A percentile compares a stretch with the other conserved stretches of the same genome.
phyloP scores from a whole-genome alignment of 2,797 vertebrate genomes.

The Muscicapa comitata region DNA sequence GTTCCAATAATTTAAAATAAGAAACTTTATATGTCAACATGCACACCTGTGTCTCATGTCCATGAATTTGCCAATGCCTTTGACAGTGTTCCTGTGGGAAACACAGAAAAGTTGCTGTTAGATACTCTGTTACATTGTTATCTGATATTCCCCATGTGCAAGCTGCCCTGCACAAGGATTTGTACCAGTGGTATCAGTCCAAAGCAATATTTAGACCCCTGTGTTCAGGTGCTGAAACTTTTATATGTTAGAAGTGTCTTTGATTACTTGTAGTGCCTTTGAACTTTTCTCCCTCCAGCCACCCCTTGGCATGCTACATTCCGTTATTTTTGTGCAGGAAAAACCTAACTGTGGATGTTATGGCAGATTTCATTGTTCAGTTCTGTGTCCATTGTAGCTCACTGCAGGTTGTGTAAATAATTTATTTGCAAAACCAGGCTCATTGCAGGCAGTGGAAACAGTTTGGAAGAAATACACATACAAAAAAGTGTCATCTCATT shows the following conservation, averaged over 20 bases:
- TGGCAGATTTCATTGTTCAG: rapidly evolving
- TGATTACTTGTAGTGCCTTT: not conserved
- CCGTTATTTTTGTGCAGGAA: not conserved
- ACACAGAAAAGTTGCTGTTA: not conserved
- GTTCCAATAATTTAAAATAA: not conserved
- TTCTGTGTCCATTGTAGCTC: not conserved
- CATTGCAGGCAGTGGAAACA: not conserved
- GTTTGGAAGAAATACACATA: not conserved
- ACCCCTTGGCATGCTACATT: not conserved
- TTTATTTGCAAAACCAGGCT: not conserved
- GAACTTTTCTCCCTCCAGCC: not conserved
- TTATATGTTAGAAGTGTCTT: not conserved
- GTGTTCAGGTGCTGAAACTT: not conserved
- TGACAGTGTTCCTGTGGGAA: not conserved
- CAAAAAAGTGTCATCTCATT: not conserved
- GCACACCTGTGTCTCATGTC: not conserved
- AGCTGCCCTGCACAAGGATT: not conserved
- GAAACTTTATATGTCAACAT: not conserved
- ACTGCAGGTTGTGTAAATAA: not conserved
- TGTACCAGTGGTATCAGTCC: not conserved
- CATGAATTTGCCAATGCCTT: not conserved
- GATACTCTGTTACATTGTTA: not conserved
- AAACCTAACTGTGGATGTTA: not conserved
- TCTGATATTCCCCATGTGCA: not conserved
- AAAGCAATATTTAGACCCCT: rapidly evolving